Conservation (phyloP, 1,140 invertebrate genomes). For the Ptiloglossa arizonensis region DNA sequence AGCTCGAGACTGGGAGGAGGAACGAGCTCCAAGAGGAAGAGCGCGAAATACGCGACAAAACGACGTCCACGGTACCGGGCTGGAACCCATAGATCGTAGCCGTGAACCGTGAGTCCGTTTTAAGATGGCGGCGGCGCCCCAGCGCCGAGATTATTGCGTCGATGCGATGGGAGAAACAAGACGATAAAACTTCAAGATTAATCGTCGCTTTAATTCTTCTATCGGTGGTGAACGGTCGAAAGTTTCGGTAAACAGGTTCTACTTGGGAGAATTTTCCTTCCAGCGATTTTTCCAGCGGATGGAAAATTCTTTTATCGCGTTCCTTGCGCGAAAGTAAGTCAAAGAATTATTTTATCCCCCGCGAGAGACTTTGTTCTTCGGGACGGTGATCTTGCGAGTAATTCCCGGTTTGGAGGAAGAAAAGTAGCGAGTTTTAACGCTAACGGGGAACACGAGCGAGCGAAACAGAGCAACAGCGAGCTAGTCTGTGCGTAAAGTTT, state of each 20-base stretch:
- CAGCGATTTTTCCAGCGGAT: background rate
- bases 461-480: too few species aligned
- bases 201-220: conserved; percentile 26
- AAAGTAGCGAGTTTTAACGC: too few species aligned
- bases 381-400: too few species aligned
- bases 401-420: too few species aligned
- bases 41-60: background rate
- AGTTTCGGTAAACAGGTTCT: conserved; percentile 5
- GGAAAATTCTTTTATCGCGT: background rate
- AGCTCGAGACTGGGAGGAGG: background rate
- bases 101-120: conserved; percentile 10
- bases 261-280: too few species aligned
- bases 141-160: conserved; percentile 17
- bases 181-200: conserved; percentile 37
- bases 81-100: conserved; percentile 22
- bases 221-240: background rate
- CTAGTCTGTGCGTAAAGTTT: too few species aligned
- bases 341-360: background rate
- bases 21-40: background rate
- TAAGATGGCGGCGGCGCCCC: conserved; percentile 22
- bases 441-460: too few species aligned
- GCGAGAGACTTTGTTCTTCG: background rate
- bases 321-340: too few species aligned
- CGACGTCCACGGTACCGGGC: background rate
- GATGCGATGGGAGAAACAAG: conserved; percentile 18